Evolutionary conservation across 1,140 invertebrate genomes (phyloP).

Genomic region (Ceratina calcarata): DNA sequence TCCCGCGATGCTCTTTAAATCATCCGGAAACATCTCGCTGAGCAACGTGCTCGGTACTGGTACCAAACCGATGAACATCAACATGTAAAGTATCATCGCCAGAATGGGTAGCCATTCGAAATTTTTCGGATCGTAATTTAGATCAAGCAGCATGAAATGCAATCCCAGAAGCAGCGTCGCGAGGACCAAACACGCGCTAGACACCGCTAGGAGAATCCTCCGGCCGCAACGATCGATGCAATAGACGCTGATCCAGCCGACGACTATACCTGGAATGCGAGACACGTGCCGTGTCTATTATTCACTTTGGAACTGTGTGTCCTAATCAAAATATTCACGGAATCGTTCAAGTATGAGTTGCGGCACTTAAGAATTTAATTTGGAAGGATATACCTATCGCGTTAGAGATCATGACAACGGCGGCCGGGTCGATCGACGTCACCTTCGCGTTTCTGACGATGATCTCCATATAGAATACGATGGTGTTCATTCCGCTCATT

Average conservation of each 20-base stretch:
- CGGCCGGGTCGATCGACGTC: constrained; percentile 75
- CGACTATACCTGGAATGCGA: constrained; percentile 36
- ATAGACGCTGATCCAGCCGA: constrained; percentile 34
- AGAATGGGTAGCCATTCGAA: constrained; percentile 63
- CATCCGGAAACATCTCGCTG: constrained; percentile 87
- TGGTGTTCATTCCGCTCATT: constrained; percentile 87
- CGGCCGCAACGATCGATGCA: constrained; percentile 87
- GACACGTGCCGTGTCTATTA: too few species aligned
- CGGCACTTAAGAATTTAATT: neutral
- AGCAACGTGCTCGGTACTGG: constrained; percentile 87
- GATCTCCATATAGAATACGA: constrained; percentile 88
- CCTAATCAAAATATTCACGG: too few species aligned
- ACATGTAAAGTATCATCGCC: constrained; percentile 43
- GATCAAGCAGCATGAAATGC: constrained; percentile 83
- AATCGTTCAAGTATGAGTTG: too few species aligned
- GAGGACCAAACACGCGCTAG: constrained; percentile 81
- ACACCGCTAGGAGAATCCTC: constrained; percentile 84
- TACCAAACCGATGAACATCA: constrained; percentile 84
- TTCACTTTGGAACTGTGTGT: too few species aligned
- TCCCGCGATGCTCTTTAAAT: constrained; percentile 85
- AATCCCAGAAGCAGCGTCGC: constrained; percentile 82
- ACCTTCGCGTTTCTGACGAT: constrained; percentile 85
- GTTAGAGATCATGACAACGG: constrained; percentile 85
- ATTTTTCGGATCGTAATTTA: constrained; percentile 73
- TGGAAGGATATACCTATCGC: constrained; percentile 81